Evolutionary conservation across 2,797 vertebrate genomes (phyloP).

Genomic region (Enteromius anoplus): DNA sequence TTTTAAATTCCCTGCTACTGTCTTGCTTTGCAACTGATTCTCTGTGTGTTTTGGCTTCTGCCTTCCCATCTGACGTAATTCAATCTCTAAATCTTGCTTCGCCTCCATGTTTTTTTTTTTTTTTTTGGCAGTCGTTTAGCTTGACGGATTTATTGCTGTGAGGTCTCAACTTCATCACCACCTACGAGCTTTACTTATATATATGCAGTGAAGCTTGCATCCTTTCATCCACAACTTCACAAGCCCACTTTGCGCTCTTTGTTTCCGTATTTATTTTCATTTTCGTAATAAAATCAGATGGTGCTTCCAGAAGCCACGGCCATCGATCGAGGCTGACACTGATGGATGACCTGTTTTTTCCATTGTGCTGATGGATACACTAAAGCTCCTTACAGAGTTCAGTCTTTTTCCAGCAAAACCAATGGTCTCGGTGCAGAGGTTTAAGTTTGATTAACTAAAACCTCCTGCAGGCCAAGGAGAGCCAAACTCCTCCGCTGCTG

Average conservation of each 20-base stretch:
- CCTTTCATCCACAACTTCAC: conserved; percentile 10
- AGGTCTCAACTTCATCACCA: conserved; percentile 12
- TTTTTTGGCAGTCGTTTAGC: conserved; percentile 22
- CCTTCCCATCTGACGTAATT: conserved; percentile 19
- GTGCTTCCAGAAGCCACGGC: conserved; percentile 53
- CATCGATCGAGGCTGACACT: conserved; percentile 61
- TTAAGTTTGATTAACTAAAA: conserved; percentile 74
- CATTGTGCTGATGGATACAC: conserved; percentile 65
- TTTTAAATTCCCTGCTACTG: neutral
- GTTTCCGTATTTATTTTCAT: conserved; percentile 65
- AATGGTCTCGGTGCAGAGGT: conserved; percentile 67
- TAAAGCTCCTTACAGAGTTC: conserved; percentile 64
- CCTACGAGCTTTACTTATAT: neutral
- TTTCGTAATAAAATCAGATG: conserved; percentile 64
- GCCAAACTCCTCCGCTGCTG: conserved; percentile 37
- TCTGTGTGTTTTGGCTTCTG: conserved; percentile 4
- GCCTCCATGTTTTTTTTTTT: neutral
- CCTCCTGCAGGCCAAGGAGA: conserved; percentile 57
- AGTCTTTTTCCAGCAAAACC: conserved; percentile 63
- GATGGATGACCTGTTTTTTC: conserved; percentile 65
- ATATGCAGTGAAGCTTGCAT: neutral
- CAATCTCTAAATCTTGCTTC: conserved; percentile 17
- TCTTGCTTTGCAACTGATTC: neutral
- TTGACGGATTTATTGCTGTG: conserved; percentile 15
- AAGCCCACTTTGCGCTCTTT: conserved; percentile 53